A percentile compares a stretch with the other conserved stretches of the same genome.
Evolutionary conservation across 1,140 invertebrate genomes (phyloP).

Genomic region (Drosophila sturtevanti): DNA sequence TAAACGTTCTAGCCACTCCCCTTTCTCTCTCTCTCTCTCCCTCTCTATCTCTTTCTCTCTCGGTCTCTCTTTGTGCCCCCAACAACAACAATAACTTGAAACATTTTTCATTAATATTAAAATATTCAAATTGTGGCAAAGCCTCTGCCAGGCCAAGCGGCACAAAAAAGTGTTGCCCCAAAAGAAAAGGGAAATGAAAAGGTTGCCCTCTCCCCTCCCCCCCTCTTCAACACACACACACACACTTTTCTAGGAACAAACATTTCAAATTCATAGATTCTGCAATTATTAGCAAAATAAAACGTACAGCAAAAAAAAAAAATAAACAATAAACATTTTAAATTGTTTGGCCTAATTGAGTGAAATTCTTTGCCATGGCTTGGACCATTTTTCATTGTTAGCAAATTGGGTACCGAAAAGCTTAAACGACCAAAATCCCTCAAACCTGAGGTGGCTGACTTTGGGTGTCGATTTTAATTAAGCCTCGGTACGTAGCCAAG

Average conservation of each 20-base stretch:
- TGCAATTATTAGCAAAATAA: slow-evolving; percentile 53
- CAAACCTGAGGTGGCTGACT: slow-evolving; percentile 23
- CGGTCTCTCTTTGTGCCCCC: too few relatives aligned
- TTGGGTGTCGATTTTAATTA: slow-evolving; percentile 77
- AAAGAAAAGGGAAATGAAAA: slow-evolving; percentile 4
- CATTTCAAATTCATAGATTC: slow-evolving; percentile 74
- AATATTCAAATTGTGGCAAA: slow-evolving; percentile 70
- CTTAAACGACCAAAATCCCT: slow-evolving; percentile 42
- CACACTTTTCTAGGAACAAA: not conserved
- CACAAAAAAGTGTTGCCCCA: not conserved
- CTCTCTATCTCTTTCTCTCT: slow-evolving; percentile 4
- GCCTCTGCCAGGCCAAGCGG: slow-evolving; percentile 11
- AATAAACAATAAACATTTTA: not conserved
- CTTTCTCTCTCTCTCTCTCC: not conserved
- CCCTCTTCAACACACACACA: not conserved
- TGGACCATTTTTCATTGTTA: slow-evolving; percentile 53
- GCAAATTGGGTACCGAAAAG: slow-evolving; percentile 54
- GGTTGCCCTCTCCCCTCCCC: not conserved
- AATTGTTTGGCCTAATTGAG: not conserved
- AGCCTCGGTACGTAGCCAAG: not conserved
- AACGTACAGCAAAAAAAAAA: not conserved
- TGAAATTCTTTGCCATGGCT: not conserved
- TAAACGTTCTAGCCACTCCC: not conserved
- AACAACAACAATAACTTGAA: slow-evolving; percentile 24
- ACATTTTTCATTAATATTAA: slow-evolving; percentile 78